Base-by-base conservation (phyloP, 2,888 invertebrate species). In the Mesorhabditis belari region DNA sequence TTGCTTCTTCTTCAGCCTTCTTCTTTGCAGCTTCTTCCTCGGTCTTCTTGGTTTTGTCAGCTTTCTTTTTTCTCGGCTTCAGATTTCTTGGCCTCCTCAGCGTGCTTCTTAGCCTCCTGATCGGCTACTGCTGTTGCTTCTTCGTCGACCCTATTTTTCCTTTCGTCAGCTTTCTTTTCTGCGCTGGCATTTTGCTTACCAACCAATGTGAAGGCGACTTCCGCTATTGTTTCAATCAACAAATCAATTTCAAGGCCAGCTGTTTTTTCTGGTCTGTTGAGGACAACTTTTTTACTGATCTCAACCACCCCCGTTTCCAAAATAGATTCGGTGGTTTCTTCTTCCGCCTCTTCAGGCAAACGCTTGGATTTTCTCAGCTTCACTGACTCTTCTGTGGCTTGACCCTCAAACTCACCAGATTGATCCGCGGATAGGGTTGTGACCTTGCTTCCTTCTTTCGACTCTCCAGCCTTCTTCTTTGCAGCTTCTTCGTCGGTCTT, bases 101-200 rank as follows among this genome's bases (percentile, higher is more conserved):
- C n/a, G n/a, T n/a, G n/a, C n/a, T n/a, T n/a, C n/a, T n/a, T n/a
- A n/a, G n/a, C n/a, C n/a, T n/a, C n/a, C n/a, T n/a, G n/a, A n/a
- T n/a, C n/a, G n/a, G n/a, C n/a, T n/a, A n/a, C n/a, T n/a, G n/a
- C 53, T n/a, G 51, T 49, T 44, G 49, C 3, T n/a, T 24, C 53
- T 64, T 64, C 25, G 49, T n/a, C 21, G 57, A 23, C 64, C 26
- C 26, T 24, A 25, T n/a, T n/a, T n/a, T n/a, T n/a, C n/a, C n/a
- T 24, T 17, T 23, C 57, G n/a, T 58, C 29, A 19, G 35, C 53
- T 24, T 55, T 29, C n/a, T 6, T 17, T 17, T 35, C 17, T 6
- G 35, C 35, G 6, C 17, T 17, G 9, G 35, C 35, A 12, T 35
- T 17, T 35, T 35, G 35, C 17, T 35, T 35, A 35, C 12, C 44